Base-by-base conservation (phyloP, 2,888 invertebrate species). In the Camptogramma bilineatum region DNA sequence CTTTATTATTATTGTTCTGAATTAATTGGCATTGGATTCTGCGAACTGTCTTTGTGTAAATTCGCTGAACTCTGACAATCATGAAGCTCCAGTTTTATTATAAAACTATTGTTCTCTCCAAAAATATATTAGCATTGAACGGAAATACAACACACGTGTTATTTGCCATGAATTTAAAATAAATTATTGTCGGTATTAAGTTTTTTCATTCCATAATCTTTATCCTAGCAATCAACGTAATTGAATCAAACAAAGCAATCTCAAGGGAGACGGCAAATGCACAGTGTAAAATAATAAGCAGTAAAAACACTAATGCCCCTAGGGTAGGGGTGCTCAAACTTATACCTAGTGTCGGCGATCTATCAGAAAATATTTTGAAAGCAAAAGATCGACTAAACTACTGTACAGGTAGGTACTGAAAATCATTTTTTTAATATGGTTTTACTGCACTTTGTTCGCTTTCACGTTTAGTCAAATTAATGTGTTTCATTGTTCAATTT, bases 151-250 rank as follows among this genome's bases (percentile, higher is more conserved):
- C 67, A 70, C 81, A 73, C 72, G 74, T 83, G 82, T 83, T 83
- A 85, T 79, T 87, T 88, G 88, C 88, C 87, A 88, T 88, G 80
- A 80, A 80, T 80, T 82, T 75, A 80, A 82, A 86, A 84, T 85
- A 85, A 85, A 86, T 83, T 79, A 82, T 76, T 80, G 72, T 84
- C 77, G 58, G 69, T 80, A 78, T 65, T 70, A 44, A 66, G 47
- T 52, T 58, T 69, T 74, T 66, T 52, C 34, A 7, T 66, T 59
- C 46, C 16, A 34, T 48, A 47, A 56, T 31, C 46, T 19, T 34
- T 46, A 39, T 44, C n/a, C 48, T 21, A 54, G 39, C 18, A 59
- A 69, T 69, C 56, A 60, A 53, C 28, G 51, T 52, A 69, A 66
- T 34, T 52, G 42, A 56, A 50, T 69, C 46, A 62, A 50, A 62